These are phyloP conservation scores for Lagria hirta DNA, from an alignment of 2,888 invertebrate species.

Conservation along the genomic window DNA sequence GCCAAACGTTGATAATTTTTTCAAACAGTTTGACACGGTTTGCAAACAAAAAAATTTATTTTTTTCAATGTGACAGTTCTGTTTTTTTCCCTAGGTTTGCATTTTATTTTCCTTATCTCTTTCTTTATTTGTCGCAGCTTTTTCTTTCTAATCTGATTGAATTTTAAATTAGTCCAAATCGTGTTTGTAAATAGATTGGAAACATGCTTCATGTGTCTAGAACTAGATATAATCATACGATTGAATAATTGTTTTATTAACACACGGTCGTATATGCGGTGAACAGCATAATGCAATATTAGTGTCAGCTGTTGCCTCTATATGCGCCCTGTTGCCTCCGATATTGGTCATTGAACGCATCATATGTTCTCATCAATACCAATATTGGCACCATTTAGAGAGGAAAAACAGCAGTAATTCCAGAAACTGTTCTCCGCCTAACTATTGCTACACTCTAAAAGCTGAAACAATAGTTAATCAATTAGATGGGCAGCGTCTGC, in stretches of 20 bases:
- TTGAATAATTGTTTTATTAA: slow-evolving; percentile 27
- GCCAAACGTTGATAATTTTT: too few species aligned
- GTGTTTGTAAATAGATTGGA: too few species aligned
- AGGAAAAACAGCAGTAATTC: slow-evolving; percentile 7
- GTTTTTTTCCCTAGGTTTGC: too few species aligned
- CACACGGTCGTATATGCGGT: slow-evolving; percentile 20
- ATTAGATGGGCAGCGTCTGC: slow-evolving; percentile 16
- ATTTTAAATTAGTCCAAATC: too few species aligned
- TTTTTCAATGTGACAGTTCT: too few species aligned
- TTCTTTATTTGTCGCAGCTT: too few species aligned
- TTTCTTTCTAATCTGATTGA: too few species aligned
- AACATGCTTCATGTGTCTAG: slow-evolving; percentile 3
- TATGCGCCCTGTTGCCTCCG: slow-evolving; percentile 36
- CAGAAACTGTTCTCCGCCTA: slow-evolving; percentile 1
- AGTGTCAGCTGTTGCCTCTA: slow-evolving; percentile 36
- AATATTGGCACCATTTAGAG: slow-evolving; percentile 7
- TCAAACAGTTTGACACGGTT: too few species aligned
- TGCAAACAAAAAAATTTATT: too few species aligned
- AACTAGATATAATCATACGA: slow-evolving; percentile 11
- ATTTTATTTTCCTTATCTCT: too few species aligned
- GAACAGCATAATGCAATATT: slow-evolving; percentile 30
- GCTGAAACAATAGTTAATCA: slow-evolving; percentile 18
- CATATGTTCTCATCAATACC: slow-evolving; percentile 19
- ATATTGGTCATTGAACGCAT: slow-evolving; percentile 35
- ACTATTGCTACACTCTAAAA: background rate